phyloP scores from a whole-genome alignment of 92 coral and sea anemone genomes.

The Parazoanthus swiftii region DNA sequence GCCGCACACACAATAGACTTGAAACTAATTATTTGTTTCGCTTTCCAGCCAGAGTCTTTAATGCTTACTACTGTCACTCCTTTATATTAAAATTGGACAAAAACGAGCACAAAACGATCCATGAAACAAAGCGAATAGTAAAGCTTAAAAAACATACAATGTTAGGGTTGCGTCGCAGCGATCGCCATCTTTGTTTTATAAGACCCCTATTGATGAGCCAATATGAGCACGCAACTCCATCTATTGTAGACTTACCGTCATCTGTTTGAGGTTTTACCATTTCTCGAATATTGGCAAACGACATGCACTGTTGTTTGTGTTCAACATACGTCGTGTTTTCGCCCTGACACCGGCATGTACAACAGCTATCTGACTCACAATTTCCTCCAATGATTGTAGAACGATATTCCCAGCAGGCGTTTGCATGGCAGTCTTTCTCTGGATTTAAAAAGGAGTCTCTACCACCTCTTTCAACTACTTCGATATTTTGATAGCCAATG shows the following conservation, averaged over 20 bases:
- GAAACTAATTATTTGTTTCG: too few species aligned
- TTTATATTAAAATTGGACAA: too few species aligned
- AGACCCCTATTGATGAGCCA: too few species aligned
- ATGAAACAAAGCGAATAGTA: too few species aligned
- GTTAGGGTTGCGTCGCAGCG: too few species aligned
- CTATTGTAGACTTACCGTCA: background rate
- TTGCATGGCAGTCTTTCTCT: background rate
- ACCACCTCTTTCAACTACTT: background rate
- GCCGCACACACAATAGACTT: too few species aligned
- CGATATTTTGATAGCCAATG: background rate
- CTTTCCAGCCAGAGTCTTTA: too few species aligned
- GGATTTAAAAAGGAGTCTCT: conserved; percentile 14
- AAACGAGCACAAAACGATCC: too few species aligned
- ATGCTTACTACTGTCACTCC: too few species aligned
- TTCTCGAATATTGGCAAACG: background rate
- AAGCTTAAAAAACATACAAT: too few species aligned
- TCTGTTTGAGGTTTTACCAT: too few species aligned
- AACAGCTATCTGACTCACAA: background rate
- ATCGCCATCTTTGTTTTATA: too few species aligned
- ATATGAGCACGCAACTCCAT: background rate
- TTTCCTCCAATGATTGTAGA: background rate
- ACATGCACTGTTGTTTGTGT: background rate
- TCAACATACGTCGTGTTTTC: background rate
- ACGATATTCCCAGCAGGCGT: background rate
- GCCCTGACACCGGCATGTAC: background rate